These are phyloP conservation scores for Tipula unca DNA, from an alignment of 2,888 invertebrate species.

Conservation along the genomic window DNA sequence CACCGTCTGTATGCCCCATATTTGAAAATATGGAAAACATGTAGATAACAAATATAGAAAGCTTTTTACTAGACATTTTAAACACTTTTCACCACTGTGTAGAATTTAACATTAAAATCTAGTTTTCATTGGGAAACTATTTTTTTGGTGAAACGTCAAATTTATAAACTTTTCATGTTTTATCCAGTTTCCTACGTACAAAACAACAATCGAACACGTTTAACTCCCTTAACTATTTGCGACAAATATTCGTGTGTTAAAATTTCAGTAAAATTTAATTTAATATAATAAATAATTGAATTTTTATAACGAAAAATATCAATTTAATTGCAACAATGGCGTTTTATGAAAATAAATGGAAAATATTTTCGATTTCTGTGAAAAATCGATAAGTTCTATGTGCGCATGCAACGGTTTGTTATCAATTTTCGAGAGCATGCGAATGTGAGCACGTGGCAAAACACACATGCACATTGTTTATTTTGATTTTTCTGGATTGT, in stretches of 20 bases:
- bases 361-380: background rate
- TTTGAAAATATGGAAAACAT: background rate
- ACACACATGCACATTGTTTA: background rate
- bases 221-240: background rate
- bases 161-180: background rate
- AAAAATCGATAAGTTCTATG: background rate
- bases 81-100: background rate
- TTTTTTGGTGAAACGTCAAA: background rate
- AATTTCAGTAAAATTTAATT: background rate
- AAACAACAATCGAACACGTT: background rate
- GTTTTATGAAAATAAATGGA: background rate
- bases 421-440: background rate
- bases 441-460: background rate
- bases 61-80: background rate
- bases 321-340: background rate
- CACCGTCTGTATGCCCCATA: conserved; percentile 22
- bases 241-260: background rate
- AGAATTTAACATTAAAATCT: background rate
- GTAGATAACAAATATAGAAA: background rate
- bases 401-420: background rate
- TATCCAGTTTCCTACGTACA: background rate
- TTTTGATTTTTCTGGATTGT: background rate
- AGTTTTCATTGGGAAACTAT: background rate
- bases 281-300: background rate
- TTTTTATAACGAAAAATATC: background rate